Evolutionary conservation across 1,140 invertebrate species (phyloP), one percentile per base, ranked within the genome.

Genomic region (Chionoecetes opilio): DNA sequence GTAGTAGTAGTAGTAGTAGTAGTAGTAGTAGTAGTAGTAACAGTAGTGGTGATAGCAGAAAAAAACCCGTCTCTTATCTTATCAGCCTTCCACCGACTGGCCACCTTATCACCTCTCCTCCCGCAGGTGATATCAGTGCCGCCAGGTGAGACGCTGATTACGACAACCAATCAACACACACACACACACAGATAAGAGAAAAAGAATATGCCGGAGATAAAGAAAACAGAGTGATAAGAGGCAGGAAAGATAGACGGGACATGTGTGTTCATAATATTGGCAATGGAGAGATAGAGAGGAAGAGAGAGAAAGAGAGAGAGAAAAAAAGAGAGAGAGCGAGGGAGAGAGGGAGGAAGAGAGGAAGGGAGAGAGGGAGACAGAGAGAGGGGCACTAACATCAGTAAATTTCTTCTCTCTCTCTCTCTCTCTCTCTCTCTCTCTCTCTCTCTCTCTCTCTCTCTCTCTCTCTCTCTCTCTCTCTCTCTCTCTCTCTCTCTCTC

Each of bases 1-100:
- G n/a, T 75, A 75, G n/a, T 75, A 75, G n/a, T 75, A 75, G n/a
- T 75, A 75, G n/a, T 75, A 75, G n/a, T 75, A 75, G n/a, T 75
- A 75, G n/a, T 75, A 75, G 8, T n/a, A 75, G 0, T n/a, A 75
- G n/a, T 75, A 75, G 8, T n/a, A 75, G n/a, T n/a, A 75, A n/a
- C 8, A 75, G n/a, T 75, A 75, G n/a, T 75, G 21, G 46, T 53
- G 9, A 53, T 17, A 53, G 2, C 21, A 17, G 46, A 53, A 1
- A 53, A 0, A 53, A 14, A 53, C 11, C 11, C 2, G n/a, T n/a
- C n/a, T n/a, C 9, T 17, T 3, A 53, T 17, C 9, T 14, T 0
- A 17, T 17, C 2, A 14, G 9, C 2, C 46, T 3, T 53, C 46
- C 46, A 17, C 46, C 21, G 46, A 1, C 46, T 53, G 0, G 2